These are phyloP conservation scores for Pogonomyrmex barbatus DNA, from an alignment of 1,140 invertebrate genomes.

Conservation along the genomic window DNA sequence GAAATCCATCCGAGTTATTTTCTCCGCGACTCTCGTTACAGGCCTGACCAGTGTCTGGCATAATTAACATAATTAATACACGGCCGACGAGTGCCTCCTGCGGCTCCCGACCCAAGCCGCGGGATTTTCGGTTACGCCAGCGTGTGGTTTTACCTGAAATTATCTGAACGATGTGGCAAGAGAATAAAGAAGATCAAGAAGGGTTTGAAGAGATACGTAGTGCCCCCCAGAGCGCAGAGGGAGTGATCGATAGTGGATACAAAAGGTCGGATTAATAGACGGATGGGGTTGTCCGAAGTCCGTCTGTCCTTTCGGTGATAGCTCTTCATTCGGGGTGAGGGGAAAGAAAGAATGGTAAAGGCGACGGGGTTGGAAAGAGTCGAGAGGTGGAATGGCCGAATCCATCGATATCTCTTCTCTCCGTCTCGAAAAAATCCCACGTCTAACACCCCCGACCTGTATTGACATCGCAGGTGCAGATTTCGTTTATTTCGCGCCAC, in stretches of 20 bases:
- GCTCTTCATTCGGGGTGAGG: not conserved
- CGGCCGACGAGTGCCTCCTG: conserved; percentile 79
- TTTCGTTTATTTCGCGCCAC: conserved; percentile 73
- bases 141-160: conserved; percentile 78
- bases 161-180: conserved; percentile 48
- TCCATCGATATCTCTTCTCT: not conserved
- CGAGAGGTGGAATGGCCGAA: not conserved
- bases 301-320: conserved; percentile 46
- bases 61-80: conserved; percentile 77
- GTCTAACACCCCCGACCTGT: conserved; percentile 53
- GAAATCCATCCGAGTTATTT: conserved; percentile 20
- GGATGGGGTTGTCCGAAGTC: conserved; percentile 68
- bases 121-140: conserved; percentile 73
- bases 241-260: conserved; percentile 78
- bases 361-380: conserved; percentile 5
- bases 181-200: conserved; percentile 51
- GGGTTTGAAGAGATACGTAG: conserved; percentile 46
- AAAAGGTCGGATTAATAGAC: conserved; percentile 80
- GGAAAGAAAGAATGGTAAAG: not conserved
- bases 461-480: conserved; percentile 67
- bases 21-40: conserved; percentile 3
- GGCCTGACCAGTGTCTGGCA: conserved; percentile 19
- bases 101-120: conserved; percentile 69
- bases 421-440: not conserved
- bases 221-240: conserved; percentile 61